These are phyloP conservation scores for Mycetomoellerius zeteki DNA, from an alignment of 1,140 invertebrate species.

Conservation along the genomic window DNA sequence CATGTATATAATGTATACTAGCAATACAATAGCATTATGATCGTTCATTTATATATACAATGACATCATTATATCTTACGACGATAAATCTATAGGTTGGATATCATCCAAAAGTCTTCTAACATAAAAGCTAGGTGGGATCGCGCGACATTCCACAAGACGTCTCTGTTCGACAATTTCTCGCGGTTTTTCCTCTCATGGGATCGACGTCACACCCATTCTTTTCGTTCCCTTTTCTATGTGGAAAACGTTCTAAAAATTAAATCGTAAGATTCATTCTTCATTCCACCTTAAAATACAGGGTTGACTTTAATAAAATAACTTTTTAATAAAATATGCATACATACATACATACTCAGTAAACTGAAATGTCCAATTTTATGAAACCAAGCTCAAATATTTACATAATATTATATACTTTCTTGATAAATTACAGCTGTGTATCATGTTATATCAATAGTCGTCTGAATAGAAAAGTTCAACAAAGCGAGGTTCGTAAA, in stretches of 20 bases:
- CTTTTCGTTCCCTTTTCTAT: constrained; percentile 20
- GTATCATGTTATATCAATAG: not conserved
- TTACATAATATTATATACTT: constrained; percentile 4
- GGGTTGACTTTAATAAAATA: constrained; percentile 12
- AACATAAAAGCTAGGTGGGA: constrained; percentile 11
- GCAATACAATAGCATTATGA: not conserved
- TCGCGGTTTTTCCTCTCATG: constrained; percentile 15
- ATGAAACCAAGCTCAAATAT: not conserved
- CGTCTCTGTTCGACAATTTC: constrained; percentile 49
- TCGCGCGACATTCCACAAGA: constrained; percentile 39
- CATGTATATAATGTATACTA: not conserved
- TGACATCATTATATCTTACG: constrained; percentile 19
- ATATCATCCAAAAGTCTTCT: constrained; percentile 57
- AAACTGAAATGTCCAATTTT: not conserved
- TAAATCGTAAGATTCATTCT: constrained; percentile 20
- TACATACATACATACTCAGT: not conserved
- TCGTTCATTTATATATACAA: constrained; percentile 1
- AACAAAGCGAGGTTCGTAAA: constrained; percentile 13
- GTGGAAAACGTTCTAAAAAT: constrained; percentile 24
- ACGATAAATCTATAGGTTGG: constrained; percentile 59
- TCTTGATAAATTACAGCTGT: constrained; percentile 9
- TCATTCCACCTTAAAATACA: not conserved
- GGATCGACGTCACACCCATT: constrained; percentile 27
- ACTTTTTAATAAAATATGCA: not conserved
- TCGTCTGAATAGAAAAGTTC: constrained; percentile 27